Base-by-base conservation (phyloP, 2,888 invertebrate species). In the Bellardia pandia region DNA sequence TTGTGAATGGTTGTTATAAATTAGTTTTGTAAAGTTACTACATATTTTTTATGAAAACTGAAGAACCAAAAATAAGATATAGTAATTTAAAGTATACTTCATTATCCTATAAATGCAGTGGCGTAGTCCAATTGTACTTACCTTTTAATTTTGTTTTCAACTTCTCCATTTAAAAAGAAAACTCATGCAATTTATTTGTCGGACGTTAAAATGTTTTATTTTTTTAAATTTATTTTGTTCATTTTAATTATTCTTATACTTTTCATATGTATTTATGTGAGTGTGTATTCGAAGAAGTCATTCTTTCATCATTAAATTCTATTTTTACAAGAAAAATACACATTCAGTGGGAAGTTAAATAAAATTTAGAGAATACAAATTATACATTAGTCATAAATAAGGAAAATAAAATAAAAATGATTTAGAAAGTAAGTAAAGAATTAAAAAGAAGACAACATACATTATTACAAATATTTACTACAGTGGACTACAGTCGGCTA, bases 291-390 rank as follows among this genome's bases (percentile, higher is more conserved):
- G n/a, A 40, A 66, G 56, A 66, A 72, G 51, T 58, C 37, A 33
- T 77, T 48, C 51, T 60, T 71, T 62, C 23, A 23, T 51, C 11
- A 68, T 51, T 68, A 71, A 37, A 71, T 53, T 53, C 71, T 76
- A 85, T 11, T 87, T 87, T 85, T 85, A 85, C 85, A 81, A 82
- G 72, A 86, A 77, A 81, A 85, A 79, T 85, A 78, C 85, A 82
- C 56, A 85, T 85, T 58, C n/a, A 85, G 45, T 69, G 85, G 69
- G 23, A 85, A 82, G 81, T 85, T 87, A 85, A 64, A 51, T 23
- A 74, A 42, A 68, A n/a, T 51, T 69, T 11, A 45, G 72, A 8
- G 16, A 62, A 62, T 60, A 53, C 33, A 62, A 48, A 68, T 74
- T 69, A 78, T 37, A 48, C 45, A 48, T 74, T 69, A 78, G 23